Evolutionary conservation across 2,888 invertebrate genomes (phyloP), one percentile per base, ranked within the genome.

Genomic region (Rotaria socialis): DNA sequence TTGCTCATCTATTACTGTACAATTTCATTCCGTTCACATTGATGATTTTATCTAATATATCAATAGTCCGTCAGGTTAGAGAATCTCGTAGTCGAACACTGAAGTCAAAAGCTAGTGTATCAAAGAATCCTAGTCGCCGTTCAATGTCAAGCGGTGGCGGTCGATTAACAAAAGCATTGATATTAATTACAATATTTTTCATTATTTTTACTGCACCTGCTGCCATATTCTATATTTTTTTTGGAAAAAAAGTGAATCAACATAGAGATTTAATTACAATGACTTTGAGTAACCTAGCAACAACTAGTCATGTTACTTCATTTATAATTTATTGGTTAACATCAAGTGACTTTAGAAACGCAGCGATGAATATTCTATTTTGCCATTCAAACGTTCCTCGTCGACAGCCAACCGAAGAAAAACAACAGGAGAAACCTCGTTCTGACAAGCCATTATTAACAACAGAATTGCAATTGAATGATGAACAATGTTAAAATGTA

Each of bases 11-110:
- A 47, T n/a, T 80, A 24, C n/a, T 80, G 14, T 80, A 80, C n/a
- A 80, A 80, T 80, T 80, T 80, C 47, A 43, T 80, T 47, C 80
- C 80, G 19, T 80, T 80, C 47, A 80, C 47, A n/a, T n/a, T 80
- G 16, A 80, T 80, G 80, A 80, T 80, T n/a, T 19, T 80, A 41
- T 47, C 5, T 24, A 80, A 80, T 80, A 47, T 80, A 41, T 10
- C 19, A n/a, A 47, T 80, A 5, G 47, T 80, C 47, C 80, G 47
- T 24, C 43, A 80, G 47, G 80, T 80, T 8, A 22, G 24, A n/a
- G 80, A 80, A 47, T 80, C 80, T 11, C 7, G 14, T 43, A 80
- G 47, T 47, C 80, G 80, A 24, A 47, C n/a, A 11, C 24, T 14
- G 24, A 6, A 2, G 3, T 80, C 80, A n/a, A 43, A 47, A 47